A percentile compares a stretch with the other conserved stretches of the same genome.
Evolutionary conservation across 2,797 vertebrate genomes (phyloP).

Genomic region (Pachyuromys duprasi): DNA sequence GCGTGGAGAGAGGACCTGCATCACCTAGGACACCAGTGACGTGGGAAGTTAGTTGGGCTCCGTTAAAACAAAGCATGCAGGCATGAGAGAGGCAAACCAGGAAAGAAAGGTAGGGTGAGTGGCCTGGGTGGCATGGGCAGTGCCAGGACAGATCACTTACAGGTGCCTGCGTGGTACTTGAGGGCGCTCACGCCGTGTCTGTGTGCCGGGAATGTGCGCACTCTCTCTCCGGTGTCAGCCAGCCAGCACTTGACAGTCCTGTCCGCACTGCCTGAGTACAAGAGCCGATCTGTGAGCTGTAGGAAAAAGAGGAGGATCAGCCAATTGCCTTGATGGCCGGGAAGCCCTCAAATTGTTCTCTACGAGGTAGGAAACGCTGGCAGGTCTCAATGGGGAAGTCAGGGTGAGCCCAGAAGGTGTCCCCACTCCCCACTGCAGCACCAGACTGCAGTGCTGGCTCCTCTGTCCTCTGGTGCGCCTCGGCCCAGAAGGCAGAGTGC

Average conservation of each 20-base stretch:
- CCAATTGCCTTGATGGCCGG: fast-evolving
- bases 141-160: conserved; percentile 85
- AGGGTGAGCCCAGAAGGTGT: neutral
- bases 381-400: neutral
- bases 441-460: neutral
- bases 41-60: neutral
- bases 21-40: neutral
- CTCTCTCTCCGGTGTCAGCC: conserved; percentile 86
- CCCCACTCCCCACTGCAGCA: neutral
- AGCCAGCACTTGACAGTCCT: conserved; percentile 90
- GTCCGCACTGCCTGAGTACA: conserved; percentile 90
- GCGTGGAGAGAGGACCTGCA: fast-evolving
- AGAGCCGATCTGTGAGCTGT: conserved; percentile 88
- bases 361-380: neutral
- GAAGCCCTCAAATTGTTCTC: neutral
- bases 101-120: neutral
- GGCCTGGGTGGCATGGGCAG: neutral
- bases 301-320: neutral
- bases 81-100: neutral
- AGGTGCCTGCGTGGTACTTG: conserved; percentile 89
- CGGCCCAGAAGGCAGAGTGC: neutral
- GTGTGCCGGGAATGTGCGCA: conserved; percentile 89
- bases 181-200: conserved; percentile 90
- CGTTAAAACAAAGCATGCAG: fast-evolving
- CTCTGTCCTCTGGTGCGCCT: neutral